Percentiles rank a stretch among this genome's conserved stretches.
phyloP scores from a whole-genome alignment of 2,888 invertebrate genomes.

The Glyphotaelius pellucidus region DNA sequence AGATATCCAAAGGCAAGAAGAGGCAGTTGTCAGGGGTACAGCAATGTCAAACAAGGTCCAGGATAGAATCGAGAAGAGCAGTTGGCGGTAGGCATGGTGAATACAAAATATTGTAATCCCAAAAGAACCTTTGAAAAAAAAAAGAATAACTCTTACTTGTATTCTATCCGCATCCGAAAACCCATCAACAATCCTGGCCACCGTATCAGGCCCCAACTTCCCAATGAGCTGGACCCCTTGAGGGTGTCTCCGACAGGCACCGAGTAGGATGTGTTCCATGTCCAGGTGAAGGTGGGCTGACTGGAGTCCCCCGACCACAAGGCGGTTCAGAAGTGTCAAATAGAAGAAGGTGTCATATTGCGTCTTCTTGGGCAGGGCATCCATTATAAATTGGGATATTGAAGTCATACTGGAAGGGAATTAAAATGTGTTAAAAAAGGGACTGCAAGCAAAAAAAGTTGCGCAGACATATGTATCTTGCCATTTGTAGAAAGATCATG shows the following conservation, averaged over 20 bases:
- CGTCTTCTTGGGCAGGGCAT: constrained; percentile 69
- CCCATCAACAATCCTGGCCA: constrained; percentile 73
- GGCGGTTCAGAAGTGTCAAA: constrained; percentile 73
- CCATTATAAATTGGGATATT: constrained; percentile 53
- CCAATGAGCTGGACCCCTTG: constrained; percentile 71
- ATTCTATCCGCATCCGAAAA: constrained; percentile 74
- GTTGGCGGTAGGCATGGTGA: too few species aligned
- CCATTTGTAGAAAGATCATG: too few species aligned
- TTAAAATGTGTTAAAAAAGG: not conserved
- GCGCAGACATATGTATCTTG: too few species aligned
- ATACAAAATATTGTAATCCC: too few species aligned
- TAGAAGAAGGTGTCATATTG: constrained; percentile 73
- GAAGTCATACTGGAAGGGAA: constrained; percentile 70
- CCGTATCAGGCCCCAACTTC: constrained; percentile 69
- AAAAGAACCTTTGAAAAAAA: too few species aligned
- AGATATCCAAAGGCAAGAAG: too few species aligned
- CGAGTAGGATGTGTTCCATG: constrained; percentile 73
- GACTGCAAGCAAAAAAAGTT: too few species aligned
- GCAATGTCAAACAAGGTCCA: too few species aligned
- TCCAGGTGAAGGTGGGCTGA: constrained; percentile 73
- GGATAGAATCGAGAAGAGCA: too few species aligned
- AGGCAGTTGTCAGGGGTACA: too few species aligned
- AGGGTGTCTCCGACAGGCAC: constrained; percentile 72
- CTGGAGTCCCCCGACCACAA: constrained; percentile 72
- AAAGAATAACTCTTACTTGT: constrained; percentile 70